phyloP scores from a whole-genome alignment of 1,140 invertebrate genomes.

The Mizuhopecten yessoensis region DNA sequence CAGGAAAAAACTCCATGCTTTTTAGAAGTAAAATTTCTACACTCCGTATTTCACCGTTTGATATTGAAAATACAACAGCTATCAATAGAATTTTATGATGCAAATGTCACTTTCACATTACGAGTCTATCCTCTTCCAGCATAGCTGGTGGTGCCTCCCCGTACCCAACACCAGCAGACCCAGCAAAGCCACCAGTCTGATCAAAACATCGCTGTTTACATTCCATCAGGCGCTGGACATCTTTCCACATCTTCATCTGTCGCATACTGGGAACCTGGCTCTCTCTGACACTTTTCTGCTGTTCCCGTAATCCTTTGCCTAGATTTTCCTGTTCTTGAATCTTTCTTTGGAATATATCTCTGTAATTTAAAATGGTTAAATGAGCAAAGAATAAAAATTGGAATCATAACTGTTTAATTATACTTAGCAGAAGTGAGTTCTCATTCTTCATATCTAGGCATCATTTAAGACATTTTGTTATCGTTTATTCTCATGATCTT shows the following conservation, averaged over 20 bases:
- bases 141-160: slow-evolving; percentile 71
- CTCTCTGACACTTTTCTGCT: slow-evolving; percentile 86
- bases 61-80: neutral
- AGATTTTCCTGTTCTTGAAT: slow-evolving; percentile 86
- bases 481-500: too few species aligned
- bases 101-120: slow-evolving; percentile 62
- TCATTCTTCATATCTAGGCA: too few species aligned
- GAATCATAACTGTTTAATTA: too few species aligned
- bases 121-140: slow-evolving; percentile 77
- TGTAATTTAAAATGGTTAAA: slow-evolving; percentile 68
- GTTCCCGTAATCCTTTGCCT: slow-evolving; percentile 85
- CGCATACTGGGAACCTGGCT: slow-evolving; percentile 85
- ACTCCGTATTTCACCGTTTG: neutral
- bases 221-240: slow-evolving; percentile 85
- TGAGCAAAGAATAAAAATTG: neutral
- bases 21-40: neutral
- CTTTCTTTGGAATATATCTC: slow-evolving; percentile 84
- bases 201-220: slow-evolving; percentile 81
- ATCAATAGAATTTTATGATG: neutral
- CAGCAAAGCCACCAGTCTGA: slow-evolving; percentile 60
- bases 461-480: too few species aligned
- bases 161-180: slow-evolving; percentile 58
- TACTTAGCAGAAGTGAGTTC: too few species aligned
- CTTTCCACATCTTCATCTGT: slow-evolving; percentile 88
- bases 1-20: neutral